Evolutionary conservation across 2,113 vertebrate species (phyloP).

Genomic region (Melierax canorus): DNA sequence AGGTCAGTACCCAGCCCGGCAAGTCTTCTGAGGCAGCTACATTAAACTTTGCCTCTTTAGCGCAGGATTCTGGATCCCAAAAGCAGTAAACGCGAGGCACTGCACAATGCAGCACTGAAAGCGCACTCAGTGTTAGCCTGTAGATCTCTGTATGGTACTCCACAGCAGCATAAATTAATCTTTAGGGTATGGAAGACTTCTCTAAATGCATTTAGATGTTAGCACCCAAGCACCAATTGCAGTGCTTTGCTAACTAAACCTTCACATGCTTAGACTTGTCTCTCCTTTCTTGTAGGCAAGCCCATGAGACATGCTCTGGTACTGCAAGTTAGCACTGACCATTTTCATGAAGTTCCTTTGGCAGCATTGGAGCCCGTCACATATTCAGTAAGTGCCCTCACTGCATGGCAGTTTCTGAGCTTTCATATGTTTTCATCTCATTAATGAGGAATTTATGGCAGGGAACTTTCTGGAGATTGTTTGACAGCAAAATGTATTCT

Average conservation of each 20-base stretch:
- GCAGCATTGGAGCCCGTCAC: not conserved
- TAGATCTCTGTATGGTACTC: not conserved
- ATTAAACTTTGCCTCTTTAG: not conserved
- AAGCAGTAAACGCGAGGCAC: accelerated
- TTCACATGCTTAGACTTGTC: not conserved
- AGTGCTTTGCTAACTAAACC: not conserved
- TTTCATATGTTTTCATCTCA: not conserved
- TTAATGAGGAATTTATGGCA: not conserved
- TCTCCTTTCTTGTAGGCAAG: not conserved
- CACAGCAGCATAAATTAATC: not conserved
- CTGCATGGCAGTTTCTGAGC: not conserved
- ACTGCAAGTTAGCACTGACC: not conserved
- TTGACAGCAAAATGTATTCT: not conserved
- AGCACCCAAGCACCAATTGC: not conserved
- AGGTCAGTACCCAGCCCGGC: not conserved
- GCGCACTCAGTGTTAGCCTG: not conserved
- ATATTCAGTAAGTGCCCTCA: not conserved
- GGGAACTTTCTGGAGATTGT: not conserved
- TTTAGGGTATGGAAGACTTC: not conserved
- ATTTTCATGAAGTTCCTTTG: not conserved
- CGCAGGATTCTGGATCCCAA: accelerated
- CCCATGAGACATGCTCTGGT: not conserved
- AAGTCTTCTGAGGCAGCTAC: not conserved
- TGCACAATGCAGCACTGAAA: not conserved
- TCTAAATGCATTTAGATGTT: not conserved